Evolutionary conservation across 2,888 invertebrate species (phyloP).

Genomic region (Acleris cristana): DNA sequence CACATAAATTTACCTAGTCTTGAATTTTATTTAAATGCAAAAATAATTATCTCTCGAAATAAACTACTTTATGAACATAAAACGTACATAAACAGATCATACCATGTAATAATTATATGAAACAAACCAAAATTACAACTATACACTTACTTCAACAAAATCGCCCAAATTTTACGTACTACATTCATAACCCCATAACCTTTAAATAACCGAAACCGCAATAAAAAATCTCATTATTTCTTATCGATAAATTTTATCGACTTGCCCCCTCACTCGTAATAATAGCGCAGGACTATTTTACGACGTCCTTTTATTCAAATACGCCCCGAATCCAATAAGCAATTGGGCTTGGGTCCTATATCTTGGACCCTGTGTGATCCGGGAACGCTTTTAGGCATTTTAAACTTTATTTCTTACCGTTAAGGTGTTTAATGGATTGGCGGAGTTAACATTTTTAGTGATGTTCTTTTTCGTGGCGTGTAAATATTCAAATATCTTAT

Average conservation of each 20-base stretch:
- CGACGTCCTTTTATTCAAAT: slow-evolving; percentile 81
- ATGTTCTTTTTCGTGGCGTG: background rate
- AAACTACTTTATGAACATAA: too few species aligned
- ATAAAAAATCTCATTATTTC: slow-evolving; percentile 37
- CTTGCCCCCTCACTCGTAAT: slow-evolving; percentile 61
- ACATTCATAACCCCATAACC: slow-evolving; percentile 31
- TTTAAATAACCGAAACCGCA: slow-evolving; percentile 30
- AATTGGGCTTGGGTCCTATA: slow-evolving; percentile 59
- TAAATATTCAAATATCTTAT: too few species aligned
- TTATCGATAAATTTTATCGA: slow-evolving; percentile 45
- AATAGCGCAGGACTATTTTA: slow-evolving; percentile 78
- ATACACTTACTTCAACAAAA: background rate
- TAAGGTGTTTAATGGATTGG: background rate
- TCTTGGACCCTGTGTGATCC: slow-evolving; percentile 45
- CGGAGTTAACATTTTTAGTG: background rate
- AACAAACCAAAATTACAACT: background rate
- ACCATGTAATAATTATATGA: too few species aligned
- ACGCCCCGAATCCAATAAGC: slow-evolving; percentile 75
- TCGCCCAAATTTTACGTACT: background rate
- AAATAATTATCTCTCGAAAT: too few species aligned
- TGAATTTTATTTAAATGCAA: too few species aligned
- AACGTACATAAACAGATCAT: too few species aligned
- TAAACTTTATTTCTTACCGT: background rate
- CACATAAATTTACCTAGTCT: too few species aligned
- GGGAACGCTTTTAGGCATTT: slow-evolving; percentile 28